Conservation (phyloP, 2,888 invertebrate species). For the Petrolisthes manimaculis region DNA sequence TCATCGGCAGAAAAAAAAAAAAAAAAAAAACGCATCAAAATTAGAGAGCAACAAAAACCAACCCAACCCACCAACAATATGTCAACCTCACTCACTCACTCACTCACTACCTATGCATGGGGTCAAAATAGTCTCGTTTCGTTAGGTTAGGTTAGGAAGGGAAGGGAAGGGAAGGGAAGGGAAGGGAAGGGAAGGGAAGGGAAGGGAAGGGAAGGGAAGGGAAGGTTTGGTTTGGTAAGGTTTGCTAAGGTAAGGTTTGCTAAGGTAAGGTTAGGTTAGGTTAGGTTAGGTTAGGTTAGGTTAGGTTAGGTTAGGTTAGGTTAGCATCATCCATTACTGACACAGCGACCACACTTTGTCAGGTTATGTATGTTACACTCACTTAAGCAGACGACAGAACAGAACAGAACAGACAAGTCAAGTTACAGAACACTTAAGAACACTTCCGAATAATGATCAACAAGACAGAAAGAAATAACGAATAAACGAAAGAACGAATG, state of each 20-base stretch:
- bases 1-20: neutral
- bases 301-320: neutral
- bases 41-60: no score
- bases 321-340: neutral
- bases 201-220: no score
- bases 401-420: neutral
- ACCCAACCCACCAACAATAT: neutral
- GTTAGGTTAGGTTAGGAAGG: no score
- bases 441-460: neutral
- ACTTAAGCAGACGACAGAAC: constrained; percentile 26
- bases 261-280: no score
- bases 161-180: no score
- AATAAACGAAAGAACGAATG: neutral
- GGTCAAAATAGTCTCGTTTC: no score
- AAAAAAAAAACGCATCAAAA: no score
- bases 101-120: no score
- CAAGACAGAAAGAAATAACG: neutral
- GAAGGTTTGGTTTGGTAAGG: no score
- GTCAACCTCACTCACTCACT: neutral
- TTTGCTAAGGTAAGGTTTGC: no score
- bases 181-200: no score
- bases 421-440: constrained; percentile 15
- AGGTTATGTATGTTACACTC: constrained; percentile 43
- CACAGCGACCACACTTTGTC: constrained; percentile 4
- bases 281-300: no score